phyloP scores from a whole-genome alignment of 2,113 vertebrate species.

The Gambusia holbrooki region DNA sequence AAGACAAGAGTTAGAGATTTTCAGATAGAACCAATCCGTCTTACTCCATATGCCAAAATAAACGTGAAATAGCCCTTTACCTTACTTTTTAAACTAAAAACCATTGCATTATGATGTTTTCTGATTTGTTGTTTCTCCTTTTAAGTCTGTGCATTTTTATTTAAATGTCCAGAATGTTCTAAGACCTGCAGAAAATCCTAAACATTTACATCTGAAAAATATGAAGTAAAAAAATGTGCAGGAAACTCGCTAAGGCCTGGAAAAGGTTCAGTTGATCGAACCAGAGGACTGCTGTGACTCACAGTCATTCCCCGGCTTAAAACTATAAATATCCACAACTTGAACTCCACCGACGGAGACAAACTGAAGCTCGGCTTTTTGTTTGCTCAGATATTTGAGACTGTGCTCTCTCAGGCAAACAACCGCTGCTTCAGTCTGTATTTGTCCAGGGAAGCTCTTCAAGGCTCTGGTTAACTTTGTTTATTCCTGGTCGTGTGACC shows the following conservation, averaged over 20 bases:
- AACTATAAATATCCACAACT: background rate
- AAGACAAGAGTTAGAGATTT: background rate
- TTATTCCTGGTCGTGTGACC: background rate
- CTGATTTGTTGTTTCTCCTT: background rate
- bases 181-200: background rate
- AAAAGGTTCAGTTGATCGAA: too few relatives aligned
- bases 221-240: background rate
- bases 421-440: background rate
- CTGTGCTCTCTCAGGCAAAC: conserved; percentile 11
- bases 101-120: too few relatives aligned
- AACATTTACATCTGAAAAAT: background rate
- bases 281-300: background rate
- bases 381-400: conserved; percentile 13
- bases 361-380: conserved; percentile 4
- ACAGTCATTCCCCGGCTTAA: background rate
- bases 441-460: conserved; percentile 29
- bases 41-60: too few relatives aligned
- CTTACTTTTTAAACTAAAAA: too few relatives aligned
- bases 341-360: background rate
- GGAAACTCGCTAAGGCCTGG: background rate
- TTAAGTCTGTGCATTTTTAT: background rate
- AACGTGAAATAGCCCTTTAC: too few relatives aligned
- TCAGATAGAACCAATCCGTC: background rate
- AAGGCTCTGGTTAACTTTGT: background rate
- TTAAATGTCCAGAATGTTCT: background rate